Evolutionary conservation across 2,797 vertebrate genomes (phyloP), one percentile per base, ranked within the genome.

Genomic region (Epinephelus coioides): DNA sequence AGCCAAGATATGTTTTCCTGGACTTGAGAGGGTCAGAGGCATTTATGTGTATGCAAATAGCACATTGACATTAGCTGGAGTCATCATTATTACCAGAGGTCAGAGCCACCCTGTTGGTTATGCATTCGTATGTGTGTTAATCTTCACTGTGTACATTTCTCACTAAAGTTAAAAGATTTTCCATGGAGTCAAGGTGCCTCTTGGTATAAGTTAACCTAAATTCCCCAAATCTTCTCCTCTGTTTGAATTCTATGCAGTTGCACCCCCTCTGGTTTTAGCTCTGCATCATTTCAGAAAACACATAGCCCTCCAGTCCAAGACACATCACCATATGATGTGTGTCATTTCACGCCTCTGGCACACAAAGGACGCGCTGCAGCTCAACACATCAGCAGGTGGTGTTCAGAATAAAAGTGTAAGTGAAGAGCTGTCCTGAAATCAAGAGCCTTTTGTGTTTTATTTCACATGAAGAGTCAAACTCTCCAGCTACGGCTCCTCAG

Each of bases 331-430:
- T 49, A 55, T 38, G 76, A 66, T 47, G 63, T 12, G 55, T 68
- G 59, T 73, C 54, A 34, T 49, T 65, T 61, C 55, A 66, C 0
- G 49, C 70, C 63, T 64, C 10, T 3, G 75, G 78, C 70, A 21
- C 56, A 47, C 43, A 44, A 54, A 66, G 21, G 51, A 40, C 7
- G 13, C 0, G 51, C 70, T 59, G 68, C 40, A 11, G 75, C 49
- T 59, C 76, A 27, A 76, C 68, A 62, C 54, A 30, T 50, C 34
- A 61, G 67, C 57, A 55, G 43, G 40, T 69, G 34, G 34, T n/a
- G 78, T 21, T 68, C 0, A 38, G 78, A 57, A 51, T 66, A 19
- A 17, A 69, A 74, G 63, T 72, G 69, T 13, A 62, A 63, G 73
- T 9, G 51, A 71, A 59, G 34, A 0, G 15, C 9, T 56, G 25